Evolutionary conservation across 2,113 vertebrate genomes (phyloP).

Genomic region (Ranitomeya variabilis): DNA sequence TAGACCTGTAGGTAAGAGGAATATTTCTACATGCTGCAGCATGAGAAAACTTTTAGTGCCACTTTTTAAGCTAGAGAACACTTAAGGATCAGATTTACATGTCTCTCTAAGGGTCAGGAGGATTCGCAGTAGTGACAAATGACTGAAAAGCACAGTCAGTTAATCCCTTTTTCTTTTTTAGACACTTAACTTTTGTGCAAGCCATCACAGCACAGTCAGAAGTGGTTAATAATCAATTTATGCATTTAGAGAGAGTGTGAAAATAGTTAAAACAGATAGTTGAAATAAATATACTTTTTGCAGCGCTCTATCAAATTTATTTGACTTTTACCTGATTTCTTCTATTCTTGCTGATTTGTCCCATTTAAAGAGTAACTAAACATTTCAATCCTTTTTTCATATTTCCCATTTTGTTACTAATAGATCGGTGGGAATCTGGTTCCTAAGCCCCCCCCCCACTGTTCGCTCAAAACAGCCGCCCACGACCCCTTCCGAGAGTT

Average conservation of each 20-base stretch:
- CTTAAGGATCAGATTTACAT: conserved; percentile 30
- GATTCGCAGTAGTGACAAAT: conserved; percentile 28
- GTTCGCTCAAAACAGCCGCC: too few relatives aligned
- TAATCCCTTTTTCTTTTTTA: not conserved
- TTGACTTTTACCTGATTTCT: too few relatives aligned
- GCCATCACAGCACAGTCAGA: not conserved
- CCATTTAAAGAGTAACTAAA: too few relatives aligned
- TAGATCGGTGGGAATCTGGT: too few relatives aligned
- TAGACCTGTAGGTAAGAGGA: conserved; percentile 33
- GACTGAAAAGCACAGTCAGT: not conserved
- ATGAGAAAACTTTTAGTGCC: conserved; percentile 27
- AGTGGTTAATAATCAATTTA: not conserved
- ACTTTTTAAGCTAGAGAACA: conserved; percentile 2
- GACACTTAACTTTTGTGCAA: not conserved
- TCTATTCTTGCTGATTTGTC: too few relatives aligned
- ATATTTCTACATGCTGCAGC: conserved; percentile 35
- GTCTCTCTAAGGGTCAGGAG: not conserved
- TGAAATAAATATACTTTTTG: too few relatives aligned
- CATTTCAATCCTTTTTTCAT: too few relatives aligned
- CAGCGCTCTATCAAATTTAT: too few relatives aligned
- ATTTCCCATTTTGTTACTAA: too few relatives aligned
- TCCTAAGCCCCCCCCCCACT: too few relatives aligned
- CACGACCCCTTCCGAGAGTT: too few relatives aligned
- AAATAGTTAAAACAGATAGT: too few relatives aligned
- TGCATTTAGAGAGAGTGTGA: not conserved